Conservation (phyloP, 2,888 invertebrate genomes). For the Pristionchus maxplancki region DNA sequence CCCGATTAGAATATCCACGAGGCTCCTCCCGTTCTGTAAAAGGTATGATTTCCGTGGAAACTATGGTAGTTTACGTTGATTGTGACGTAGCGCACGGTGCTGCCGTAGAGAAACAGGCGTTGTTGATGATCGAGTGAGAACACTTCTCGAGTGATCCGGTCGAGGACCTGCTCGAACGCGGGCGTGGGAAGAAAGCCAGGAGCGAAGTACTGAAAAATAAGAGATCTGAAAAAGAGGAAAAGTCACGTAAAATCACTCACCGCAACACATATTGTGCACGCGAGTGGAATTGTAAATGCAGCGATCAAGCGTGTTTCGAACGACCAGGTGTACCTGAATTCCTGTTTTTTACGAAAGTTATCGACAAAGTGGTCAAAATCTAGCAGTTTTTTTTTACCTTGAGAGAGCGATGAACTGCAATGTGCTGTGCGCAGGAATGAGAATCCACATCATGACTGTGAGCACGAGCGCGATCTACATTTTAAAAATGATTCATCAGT, state of each 20-base stretch:
- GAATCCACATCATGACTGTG: neutral
- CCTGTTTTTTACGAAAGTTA: neutral
- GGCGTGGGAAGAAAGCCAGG: neutral
- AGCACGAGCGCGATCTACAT: neutral
- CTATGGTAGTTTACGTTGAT: neutral
- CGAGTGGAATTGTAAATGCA: neutral
- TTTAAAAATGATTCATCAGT: neutral
- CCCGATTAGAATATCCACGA: neutral
- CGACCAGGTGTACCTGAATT: neutral
- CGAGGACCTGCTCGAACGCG: neutral
- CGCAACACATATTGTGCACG: neutral
- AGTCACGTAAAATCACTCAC: neutral
- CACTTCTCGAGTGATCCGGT: neutral
- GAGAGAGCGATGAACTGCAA: neutral
- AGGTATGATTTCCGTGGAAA: too few species aligned
- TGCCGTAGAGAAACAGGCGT: neutral
- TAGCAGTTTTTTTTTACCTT: neutral
- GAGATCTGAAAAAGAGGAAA: too few species aligned
- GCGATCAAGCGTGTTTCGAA: neutral
- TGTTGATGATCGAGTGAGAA: neutral
- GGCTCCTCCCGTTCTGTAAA: neutral
- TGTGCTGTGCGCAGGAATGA: neutral
- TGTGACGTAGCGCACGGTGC: neutral
- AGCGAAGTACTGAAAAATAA: neutral
- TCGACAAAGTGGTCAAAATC: too few species aligned